Evolutionary conservation across 1,140 invertebrate species (phyloP).

Genomic region (Laupala kohalensis): DNA sequence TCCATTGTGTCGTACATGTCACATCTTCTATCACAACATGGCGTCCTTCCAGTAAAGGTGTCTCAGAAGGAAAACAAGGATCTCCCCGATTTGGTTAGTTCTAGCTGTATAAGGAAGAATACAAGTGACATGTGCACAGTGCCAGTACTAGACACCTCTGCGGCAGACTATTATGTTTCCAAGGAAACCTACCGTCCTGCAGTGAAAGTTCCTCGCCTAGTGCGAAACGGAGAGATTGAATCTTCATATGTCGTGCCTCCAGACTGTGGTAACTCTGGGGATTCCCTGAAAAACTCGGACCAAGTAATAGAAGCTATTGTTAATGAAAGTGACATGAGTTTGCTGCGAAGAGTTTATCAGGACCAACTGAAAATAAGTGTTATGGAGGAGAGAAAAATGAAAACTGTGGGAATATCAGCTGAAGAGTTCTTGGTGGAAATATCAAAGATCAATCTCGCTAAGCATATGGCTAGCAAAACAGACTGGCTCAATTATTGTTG

Average conservation of each 20-base stretch:
- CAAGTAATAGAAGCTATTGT: slow-evolving; percentile 38
- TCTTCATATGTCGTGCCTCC: background rate
- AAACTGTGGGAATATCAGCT: slow-evolving; percentile 30
- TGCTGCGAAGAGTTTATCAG: slow-evolving; percentile 40
- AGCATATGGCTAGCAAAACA: slow-evolving; percentile 36
- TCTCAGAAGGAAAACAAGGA: background rate
- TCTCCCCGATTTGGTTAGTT: background rate
- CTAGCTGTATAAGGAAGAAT: background rate
- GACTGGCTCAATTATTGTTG: slow-evolving; percentile 41
- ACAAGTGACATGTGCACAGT: background rate
- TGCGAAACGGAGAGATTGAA: background rate
- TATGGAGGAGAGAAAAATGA: slow-evolving; percentile 13
- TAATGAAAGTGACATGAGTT: slow-evolving; percentile 38
- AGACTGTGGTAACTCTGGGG: slow-evolving; percentile 14
- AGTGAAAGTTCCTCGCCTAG: background rate
- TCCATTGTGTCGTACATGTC: slow-evolving; percentile 40
- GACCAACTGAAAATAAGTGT: slow-evolving; percentile 24
- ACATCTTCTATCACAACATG: slow-evolving; percentile 35
- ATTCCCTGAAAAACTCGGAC: slow-evolving; percentile 14
- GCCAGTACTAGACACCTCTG: background rate
- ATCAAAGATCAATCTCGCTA: slow-evolving; percentile 36
- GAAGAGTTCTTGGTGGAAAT: slow-evolving; percentile 39
- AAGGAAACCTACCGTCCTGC: background rate
- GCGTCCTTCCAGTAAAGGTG: slow-evolving; percentile 20
- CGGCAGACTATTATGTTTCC: background rate